Base-by-base conservation (phyloP, 2,888 invertebrate genomes). In the Brachyptera putata region DNA sequence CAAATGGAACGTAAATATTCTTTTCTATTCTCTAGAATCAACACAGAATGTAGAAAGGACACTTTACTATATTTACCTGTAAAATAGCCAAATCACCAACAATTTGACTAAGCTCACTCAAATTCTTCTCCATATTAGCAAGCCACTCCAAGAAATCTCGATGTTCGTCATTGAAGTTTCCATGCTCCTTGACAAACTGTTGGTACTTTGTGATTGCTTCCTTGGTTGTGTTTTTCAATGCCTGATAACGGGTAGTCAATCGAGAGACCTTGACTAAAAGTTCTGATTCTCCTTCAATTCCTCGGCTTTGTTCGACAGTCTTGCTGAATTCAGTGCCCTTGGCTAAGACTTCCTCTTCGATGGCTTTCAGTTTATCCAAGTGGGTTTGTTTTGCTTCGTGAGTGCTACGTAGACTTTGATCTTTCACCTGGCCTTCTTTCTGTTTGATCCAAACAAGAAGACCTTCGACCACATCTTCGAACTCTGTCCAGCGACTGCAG, bases 351-450 rank as follows among this genome's bases (percentile, higher is more conserved):
- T 89, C 90, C 61, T 80, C 80, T 69, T 89, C 85, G 60, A 91
- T 77, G 48, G 80, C 78, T 66, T 84, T 84, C 0, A 95, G 78
- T 73, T 90, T 91, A 58, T 86, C 83, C 57, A 93, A 76, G 74
- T 94, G 90, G 7, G 80, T 79, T 64, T 84, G 79, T 75, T 96
- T 96, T 1, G 91, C 84, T 66, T 90, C 90, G 30, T 91, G 83
- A 2, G 87, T 90, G 69, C 86, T 92, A 73, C 91, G 91, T 1
- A 95, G 79, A 66, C 91, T 90, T 74, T 93, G 93, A 72, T 94
- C 93, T 74, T 94, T 90, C 0, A 95, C 83, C 71, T 88, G 85
- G 53, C 82, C 82, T 75, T 96, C 95, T 70, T 89, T 89, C 56
- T 85, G 81, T 71, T 90, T 91, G 55, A 93, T 79, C 95, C 95